A percentile compares a stretch with the other conserved stretches of the same genome.
These are phyloP conservation scores for Drosophila kambysellisi DNA, from an alignment of 2,888 invertebrate genomes.

Conservation along the genomic window DNA sequence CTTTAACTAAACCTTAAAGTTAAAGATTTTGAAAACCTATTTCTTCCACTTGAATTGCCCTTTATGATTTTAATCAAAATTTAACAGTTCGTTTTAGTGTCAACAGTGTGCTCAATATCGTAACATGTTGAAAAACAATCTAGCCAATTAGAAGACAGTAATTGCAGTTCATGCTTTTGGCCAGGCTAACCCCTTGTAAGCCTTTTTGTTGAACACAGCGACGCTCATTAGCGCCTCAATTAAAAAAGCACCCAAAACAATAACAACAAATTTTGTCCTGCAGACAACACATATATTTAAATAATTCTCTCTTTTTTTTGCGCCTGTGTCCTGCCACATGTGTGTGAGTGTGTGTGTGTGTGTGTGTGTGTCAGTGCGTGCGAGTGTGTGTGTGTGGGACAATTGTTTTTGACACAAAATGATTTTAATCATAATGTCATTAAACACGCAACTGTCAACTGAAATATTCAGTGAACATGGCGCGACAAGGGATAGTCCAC, in stretches of 20 bases:
- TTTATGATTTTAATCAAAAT: background rate
- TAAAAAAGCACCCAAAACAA: constrained; percentile 54
- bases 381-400: constrained; percentile 49
- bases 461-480: constrained; percentile 63
- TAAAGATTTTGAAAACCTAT: background rate
- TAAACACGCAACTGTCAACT: constrained; percentile 72
- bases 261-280: constrained; percentile 35
- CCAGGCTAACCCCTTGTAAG: constrained; percentile 45
- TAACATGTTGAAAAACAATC: constrained; percentile 41
- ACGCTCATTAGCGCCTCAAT: constrained; percentile 68
- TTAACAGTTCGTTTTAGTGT: constrained; percentile 4
- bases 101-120: constrained; percentile 6
- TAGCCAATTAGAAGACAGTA: constrained; percentile 48
- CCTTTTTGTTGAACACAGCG: constrained; percentile 47
- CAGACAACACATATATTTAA: constrained; percentile 25
- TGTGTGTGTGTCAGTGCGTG: constrained; percentile 24
- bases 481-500: constrained; percentile 50
- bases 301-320: background rate
- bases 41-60: background rate
- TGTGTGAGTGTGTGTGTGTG: constrained; percentile 45
- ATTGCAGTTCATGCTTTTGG: constrained; percentile 21
- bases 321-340: constrained; percentile 34
- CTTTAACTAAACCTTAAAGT: background rate
- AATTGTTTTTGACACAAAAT: constrained; percentile 79
- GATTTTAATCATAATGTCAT: constrained; percentile 80